phyloP scores from a whole-genome alignment of 2,888 invertebrate genomes.

The Leptothorax acervorum region DNA sequence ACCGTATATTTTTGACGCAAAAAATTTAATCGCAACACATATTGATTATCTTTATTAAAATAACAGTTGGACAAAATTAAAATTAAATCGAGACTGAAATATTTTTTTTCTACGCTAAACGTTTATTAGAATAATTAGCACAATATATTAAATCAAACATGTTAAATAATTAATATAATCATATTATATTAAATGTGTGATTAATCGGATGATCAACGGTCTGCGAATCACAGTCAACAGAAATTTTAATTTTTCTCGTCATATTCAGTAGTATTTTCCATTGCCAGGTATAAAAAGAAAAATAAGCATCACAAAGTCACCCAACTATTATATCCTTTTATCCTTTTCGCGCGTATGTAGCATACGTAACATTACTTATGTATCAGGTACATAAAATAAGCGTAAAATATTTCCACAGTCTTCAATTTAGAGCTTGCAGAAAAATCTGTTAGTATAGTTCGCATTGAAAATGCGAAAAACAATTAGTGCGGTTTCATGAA shows the following conservation, averaged over 20 bases:
- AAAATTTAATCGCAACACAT: background rate
- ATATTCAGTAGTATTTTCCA: background rate
- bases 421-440: background rate
- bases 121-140: background rate
- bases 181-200: background rate
- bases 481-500: constrained; percentile 31
- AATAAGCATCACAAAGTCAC: background rate
- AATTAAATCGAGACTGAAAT: background rate
- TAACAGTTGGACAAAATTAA: background rate
- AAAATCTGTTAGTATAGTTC: background rate
- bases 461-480: background rate
- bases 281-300: background rate
- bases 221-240: background rate
- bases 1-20: background rate
- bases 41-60: background rate
- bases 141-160: background rate
- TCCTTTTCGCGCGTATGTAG: background rate
- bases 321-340: background rate
- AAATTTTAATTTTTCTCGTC: background rate
- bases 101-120: background rate
- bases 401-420: background rate
- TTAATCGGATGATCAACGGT: background rate
- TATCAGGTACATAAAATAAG: constrained; percentile 18
- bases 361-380: background rate
- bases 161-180: background rate